Conservation (phyloP, 2,888 invertebrate genomes). For the Thysanoteuthis rhombus region DNA sequence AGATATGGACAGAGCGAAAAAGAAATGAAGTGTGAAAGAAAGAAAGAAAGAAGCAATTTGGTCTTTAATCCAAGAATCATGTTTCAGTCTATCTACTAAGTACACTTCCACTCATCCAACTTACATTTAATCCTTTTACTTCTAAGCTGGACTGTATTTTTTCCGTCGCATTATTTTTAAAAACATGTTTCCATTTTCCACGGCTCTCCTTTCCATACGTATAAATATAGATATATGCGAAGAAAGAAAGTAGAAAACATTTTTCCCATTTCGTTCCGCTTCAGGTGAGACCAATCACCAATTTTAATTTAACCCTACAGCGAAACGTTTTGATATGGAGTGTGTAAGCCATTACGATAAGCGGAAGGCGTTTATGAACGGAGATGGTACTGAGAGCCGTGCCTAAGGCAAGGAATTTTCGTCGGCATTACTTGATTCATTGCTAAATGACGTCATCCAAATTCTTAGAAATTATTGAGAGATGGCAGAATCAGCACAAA, state of each 20-base stretch:
- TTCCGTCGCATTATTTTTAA: too few relatives aligned
- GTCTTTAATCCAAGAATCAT: too few relatives aligned
- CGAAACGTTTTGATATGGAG: neutral
- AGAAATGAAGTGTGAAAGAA: too few relatives aligned
- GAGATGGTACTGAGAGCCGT: neutral
- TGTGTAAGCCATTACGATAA: neutral
- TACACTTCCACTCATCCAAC: too few relatives aligned
- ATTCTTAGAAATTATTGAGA: neutral
- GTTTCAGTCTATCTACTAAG: too few relatives aligned
- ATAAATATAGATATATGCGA: too few relatives aligned
- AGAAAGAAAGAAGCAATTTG: too few relatives aligned
- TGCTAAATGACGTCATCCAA: neutral
- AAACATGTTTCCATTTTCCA: too few relatives aligned
- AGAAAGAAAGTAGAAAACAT: neutral
- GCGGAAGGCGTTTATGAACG: neutral
- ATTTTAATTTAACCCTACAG: neutral
- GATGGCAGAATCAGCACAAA: neutral
- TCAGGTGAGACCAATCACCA: neutral
- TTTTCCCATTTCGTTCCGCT: neutral
- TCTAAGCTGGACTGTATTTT: too few relatives aligned
- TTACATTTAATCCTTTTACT: too few relatives aligned
- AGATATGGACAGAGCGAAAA: neutral
- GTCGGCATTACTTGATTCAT: neutral
- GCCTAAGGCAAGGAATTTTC: neutral
- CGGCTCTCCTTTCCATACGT: neutral